These are phyloP conservation scores for rat (Rattus norvegicus) DNA, from an alignment of 2,113 vertebrate species.

Conservation along the genomic window DNA sequence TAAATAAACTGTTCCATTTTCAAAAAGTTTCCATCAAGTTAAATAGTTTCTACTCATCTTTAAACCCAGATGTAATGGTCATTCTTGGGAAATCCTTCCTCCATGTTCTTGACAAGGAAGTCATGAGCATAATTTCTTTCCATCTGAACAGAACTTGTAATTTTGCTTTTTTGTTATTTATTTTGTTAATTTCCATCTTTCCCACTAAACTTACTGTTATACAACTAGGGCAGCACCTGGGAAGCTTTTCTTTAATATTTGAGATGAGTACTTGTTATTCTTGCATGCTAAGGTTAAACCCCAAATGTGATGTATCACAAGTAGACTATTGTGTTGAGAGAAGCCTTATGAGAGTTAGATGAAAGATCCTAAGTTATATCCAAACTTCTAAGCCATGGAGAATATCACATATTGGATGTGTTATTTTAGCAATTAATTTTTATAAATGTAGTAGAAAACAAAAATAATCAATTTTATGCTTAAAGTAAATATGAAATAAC, in stretches of 20 bases:
- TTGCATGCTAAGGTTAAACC: neutral
- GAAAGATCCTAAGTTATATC: neutral
- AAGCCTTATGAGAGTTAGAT: neutral
- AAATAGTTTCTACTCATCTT: neutral
- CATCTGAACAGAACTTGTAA: neutral
- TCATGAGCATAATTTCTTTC: neutral
- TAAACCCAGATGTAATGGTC: neutral
- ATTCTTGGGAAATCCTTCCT: too few species aligned
- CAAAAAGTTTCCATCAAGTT: too few species aligned
- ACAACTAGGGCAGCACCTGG: neutral
- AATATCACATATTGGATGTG: neutral
- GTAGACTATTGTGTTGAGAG: neutral
- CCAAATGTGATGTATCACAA: neutral
- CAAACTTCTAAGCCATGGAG: neutral
- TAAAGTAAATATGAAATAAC: neutral
- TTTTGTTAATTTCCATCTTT: neutral
- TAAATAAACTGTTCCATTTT: neutral
- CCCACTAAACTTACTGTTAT: neutral
- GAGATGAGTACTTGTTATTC: neutral
- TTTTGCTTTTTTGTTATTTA: neutral
- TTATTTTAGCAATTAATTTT: neutral
- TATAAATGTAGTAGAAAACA: neutral
- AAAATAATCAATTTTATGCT: neutral
- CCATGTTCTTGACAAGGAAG: neutral
- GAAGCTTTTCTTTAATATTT: neutral